Base-by-base conservation (phyloP, 1,140 invertebrate species). In the Trichoplusia ni region DNA sequence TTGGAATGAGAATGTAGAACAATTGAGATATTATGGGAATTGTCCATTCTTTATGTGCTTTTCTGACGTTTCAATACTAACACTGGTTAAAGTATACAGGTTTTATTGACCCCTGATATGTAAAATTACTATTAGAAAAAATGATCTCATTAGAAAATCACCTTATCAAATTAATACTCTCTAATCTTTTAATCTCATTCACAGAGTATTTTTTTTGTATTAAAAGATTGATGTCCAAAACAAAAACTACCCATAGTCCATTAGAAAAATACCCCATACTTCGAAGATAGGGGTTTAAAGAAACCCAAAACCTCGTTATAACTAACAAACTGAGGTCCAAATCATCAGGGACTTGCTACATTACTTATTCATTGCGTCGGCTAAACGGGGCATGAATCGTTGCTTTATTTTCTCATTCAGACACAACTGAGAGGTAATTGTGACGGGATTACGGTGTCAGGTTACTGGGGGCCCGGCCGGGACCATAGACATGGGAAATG, bases 331-430 rank as follows among this genome's bases (percentile, higher is more conserved):
- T 7, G 8, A 11, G 23, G 21, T 29, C 11, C 9, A 5, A 27
- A 29, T 60, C 31, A 47, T 35, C 13, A 14, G 42, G 42, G 56
- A 47, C 11, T 46, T 47, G 40, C 14, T 47, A 47, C 56, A 67
- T 73, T 49, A 64, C 49, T 67, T 64, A 69, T 73, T 69, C 67
- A 73, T 44, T 40, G 40, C 3, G 25, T 16, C 64, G 11, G 18
- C 58, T 35, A 53, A 59, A 62, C 60, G 37, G 54, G 19, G 67
- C 71, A 73, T 70, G 68, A 61, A 71, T 56, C 65, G 71, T 73
- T 66, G 49, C 66, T 66, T 71, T 73, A 77, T 71, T 53, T 77
- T 71, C 68, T 73, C 66, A 73, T 77, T 71, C 53, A 61, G 66
- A 51, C 18, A 25, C 54, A 53, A 60, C 64, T 25, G 63, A 29